Conservation (phyloP, 2,797 vertebrate genomes). For the Anabacerthia variegaticeps region DNA sequence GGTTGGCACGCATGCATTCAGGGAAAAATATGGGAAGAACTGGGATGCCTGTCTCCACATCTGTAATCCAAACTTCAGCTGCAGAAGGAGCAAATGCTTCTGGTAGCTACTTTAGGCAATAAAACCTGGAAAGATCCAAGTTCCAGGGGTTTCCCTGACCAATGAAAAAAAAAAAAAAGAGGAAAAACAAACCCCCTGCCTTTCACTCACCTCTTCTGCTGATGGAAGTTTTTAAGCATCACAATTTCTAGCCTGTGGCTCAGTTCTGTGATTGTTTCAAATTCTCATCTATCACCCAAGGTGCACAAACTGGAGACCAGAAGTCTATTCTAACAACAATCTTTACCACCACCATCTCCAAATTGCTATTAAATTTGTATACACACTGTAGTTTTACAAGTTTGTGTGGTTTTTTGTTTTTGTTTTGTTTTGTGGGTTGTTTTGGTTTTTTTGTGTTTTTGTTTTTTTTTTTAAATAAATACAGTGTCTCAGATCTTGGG, state of each 20-base stretch:
- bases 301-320: neutral
- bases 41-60: neutral
- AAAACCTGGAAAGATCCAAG: neutral
- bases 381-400: neutral
- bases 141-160: neutral
- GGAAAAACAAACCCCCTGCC: neutral
- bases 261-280: neutral
- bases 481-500: too few species aligned
- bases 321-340: neutral
- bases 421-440: too few species aligned
- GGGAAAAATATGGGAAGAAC: neutral
- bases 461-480: neutral
- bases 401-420: neutral
- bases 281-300: neutral
- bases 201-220: neutral
- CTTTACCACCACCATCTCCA: neutral
- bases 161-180: neutral
- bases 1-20: rapidly evolving
- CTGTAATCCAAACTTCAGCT: neutral
- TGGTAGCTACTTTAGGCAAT: neutral
- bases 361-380: neutral
- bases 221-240: neutral
- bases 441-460: neutral
- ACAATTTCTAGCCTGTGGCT: neutral
- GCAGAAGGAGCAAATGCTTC: neutral